Base-by-base conservation (phyloP, 2,113 vertebrate species). In the Sylvietta virens region DNA sequence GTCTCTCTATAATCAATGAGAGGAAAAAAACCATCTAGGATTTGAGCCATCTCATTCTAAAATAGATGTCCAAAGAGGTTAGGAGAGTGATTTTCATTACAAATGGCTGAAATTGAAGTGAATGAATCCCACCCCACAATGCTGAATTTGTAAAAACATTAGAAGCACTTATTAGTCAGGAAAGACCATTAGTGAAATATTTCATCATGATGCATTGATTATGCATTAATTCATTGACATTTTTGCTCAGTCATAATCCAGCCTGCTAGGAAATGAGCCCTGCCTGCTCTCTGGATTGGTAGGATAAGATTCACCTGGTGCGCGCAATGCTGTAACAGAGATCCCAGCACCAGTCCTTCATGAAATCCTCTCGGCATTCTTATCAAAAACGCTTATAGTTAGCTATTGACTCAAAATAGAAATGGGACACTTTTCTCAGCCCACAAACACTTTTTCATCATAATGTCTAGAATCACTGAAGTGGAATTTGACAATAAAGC, bases 401-500 rank as follows among this genome's bases (percentile, higher is more conserved):
- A 82, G 37, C 33, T 72, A 8, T 39, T 58, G 20, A 77, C 84
- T 97, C 48, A 71, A 95, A 97, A 90, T 81, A 92, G 44, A 54
- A 84, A 89, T 40, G 33, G 51, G 19, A 69, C 33, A 54, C 48
- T 92, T 88, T 92, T 88, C 48, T 79, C 57, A 91, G 42, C 15
- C 66, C 86, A 62, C 40, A 91, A 95, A 39, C 54, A 65, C 37
- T 74, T 88, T 53, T 92, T 89, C 45, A 81, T 97, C 74, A 92
- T 95, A 72, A 82, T 86, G 60, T 60, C 72, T 91, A 82, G 79
- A 92, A 91, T 40, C 19, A 15, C 70, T 95, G 42, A 97, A 90
- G 92, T 90, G 78, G 81, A 85, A 94, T 96, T 92, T 95, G 73
- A 90, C 81, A 83, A 47, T 83, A 96, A 94, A 89, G 81, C 48